Conservation (phyloP, 2,113 vertebrate genomes). For the Oostethus manadensis region DNA sequence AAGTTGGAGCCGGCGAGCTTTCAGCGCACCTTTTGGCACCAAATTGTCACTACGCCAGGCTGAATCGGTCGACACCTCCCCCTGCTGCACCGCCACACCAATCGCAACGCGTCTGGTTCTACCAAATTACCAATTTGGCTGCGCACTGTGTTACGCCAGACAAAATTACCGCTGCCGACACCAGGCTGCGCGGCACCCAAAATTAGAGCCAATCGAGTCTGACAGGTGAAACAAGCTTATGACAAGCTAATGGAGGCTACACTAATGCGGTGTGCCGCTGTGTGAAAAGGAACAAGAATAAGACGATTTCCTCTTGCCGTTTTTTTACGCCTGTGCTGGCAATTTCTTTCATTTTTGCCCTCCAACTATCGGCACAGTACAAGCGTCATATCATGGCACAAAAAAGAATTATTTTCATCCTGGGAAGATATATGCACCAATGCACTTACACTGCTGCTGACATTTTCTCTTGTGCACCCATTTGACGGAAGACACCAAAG, state of each 20-base stretch:
- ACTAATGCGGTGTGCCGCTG: constrained; percentile 12
- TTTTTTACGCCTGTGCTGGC: background rate
- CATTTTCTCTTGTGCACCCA: constrained; percentile 5
- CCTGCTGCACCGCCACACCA: too few relatives aligned
- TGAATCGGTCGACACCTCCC: too few relatives aligned
- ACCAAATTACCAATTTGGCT: too few relatives aligned
- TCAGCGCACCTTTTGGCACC: too few relatives aligned
- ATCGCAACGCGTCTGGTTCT: too few relatives aligned
- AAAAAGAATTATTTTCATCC: background rate
- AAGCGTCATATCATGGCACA: background rate
- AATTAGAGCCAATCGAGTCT: too few relatives aligned
- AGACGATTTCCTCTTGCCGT: background rate
- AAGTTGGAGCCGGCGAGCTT: too few relatives aligned
- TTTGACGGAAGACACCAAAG: constrained; percentile 6
- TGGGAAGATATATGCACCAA: background rate
- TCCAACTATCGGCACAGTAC: too few relatives aligned
- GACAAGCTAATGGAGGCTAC: constrained; percentile 21
- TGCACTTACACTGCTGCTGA: background rate
- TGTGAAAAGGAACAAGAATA: constrained; percentile 6
- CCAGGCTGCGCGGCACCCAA: too few relatives aligned
- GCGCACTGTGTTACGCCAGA: too few relatives aligned
- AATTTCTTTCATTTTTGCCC: background rate
- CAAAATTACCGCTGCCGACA: too few relatives aligned
- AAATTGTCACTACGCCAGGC: too few relatives aligned
- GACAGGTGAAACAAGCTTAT: constrained; percentile 32